Evolutionary conservation across 2,888 invertebrate species (phyloP).

Genomic region (Balanococcus diminutus): DNA sequence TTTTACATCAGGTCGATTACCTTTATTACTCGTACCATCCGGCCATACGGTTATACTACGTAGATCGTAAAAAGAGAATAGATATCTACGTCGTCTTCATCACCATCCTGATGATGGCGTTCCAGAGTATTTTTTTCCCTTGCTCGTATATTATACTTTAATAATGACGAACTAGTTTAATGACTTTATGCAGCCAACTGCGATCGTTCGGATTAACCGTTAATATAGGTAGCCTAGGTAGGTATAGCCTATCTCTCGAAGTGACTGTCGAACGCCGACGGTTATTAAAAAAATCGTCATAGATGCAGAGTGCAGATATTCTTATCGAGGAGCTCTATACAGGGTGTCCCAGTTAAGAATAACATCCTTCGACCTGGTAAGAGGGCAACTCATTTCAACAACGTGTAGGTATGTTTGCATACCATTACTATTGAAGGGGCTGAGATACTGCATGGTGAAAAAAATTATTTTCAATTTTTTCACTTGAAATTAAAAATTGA

Average conservation of each 20-base stretch:
- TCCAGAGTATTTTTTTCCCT: neutral
- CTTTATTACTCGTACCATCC: neutral
- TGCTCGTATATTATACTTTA: neutral
- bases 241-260: neutral
- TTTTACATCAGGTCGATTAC: slow-evolving; percentile 19
- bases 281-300: neutral
- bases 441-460: too few species aligned
- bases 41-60: neutral
- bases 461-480: too few species aligned
- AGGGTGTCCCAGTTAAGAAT: too few species aligned
- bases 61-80: neutral
- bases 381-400: too few species aligned
- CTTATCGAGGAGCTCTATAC: neutral
- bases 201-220: neutral
- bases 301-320: neutral
- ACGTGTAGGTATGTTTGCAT: too few species aligned
- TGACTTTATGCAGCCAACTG: neutral
- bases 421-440: too few species aligned
- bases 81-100: neutral
- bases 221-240: neutral
- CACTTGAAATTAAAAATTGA: too few species aligned
- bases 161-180: neutral
- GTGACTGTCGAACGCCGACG: neutral
- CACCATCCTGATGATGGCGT: neutral
- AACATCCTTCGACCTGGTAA: too few species aligned